A percentile compares a stretch with the other conserved stretches of the same genome.
Conservation (phyloP, 2,888 invertebrate genomes). For the Agrochola litura region DNA sequence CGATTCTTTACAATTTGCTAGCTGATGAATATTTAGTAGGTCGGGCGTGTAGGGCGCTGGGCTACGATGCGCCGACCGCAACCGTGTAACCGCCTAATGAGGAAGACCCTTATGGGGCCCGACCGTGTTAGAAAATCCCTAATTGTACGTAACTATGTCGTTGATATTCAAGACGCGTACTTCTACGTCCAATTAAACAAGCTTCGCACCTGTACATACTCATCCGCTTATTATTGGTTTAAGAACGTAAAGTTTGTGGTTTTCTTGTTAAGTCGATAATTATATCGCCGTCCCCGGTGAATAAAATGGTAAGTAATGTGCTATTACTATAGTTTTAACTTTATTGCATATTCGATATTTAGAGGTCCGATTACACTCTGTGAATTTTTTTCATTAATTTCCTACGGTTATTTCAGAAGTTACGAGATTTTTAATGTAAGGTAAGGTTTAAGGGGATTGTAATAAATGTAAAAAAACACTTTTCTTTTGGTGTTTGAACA, state of each 20-base stretch:
- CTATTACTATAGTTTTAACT: no score
- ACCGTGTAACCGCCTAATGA: slow-evolving; percentile 85
- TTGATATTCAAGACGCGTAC: slow-evolving; percentile 83
- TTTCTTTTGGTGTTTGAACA: no score
- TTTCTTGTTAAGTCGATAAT: slow-evolving; percentile 59
- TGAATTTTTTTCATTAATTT: no score
- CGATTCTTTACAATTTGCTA: slow-evolving; percentile 82
- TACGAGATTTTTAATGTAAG: no score
- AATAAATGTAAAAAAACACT: no score
- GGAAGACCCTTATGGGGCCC: slow-evolving; percentile 82
- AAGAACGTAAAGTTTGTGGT: slow-evolving; percentile 58
- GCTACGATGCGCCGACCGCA: slow-evolving; percentile 69
- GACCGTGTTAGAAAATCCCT: slow-evolving; percentile 85
- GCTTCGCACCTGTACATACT: slow-evolving; percentile 69
- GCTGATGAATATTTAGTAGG: slow-evolving; percentile 86
- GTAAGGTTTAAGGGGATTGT: no score
- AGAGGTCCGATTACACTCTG: no score
- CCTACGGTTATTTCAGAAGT: no score
- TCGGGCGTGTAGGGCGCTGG: slow-evolving; percentile 71
- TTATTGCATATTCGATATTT: no score
- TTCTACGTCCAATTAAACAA: slow-evolving; percentile 80
- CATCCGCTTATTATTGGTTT: slow-evolving; percentile 62
- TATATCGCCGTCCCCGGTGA: slow-evolving; percentile 13
- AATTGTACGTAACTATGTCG: slow-evolving; percentile 85
- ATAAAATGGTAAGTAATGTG: no score